Base-by-base conservation (phyloP, 2,888 invertebrate genomes). In the Loripinus fragilis region DNA sequence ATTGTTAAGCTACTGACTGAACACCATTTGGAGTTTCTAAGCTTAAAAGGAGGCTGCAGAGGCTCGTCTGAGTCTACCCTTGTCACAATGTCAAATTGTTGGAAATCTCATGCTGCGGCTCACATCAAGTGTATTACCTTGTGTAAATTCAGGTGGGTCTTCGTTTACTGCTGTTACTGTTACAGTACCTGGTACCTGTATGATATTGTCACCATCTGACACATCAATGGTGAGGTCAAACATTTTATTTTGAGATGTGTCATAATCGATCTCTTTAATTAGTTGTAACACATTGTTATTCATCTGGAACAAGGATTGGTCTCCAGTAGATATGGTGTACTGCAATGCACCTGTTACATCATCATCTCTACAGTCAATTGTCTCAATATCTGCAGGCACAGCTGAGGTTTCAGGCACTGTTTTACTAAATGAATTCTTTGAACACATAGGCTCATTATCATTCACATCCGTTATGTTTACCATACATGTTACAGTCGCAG, bases 91-190 rank as follows among this genome's bases (percentile, higher is more conserved):
- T n/a, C n/a, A n/a, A n/a, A n/a, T n/a, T n/a, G n/a, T n/a, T n/a
- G n/a, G n/a, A n/a, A n/a, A n/a, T n/a, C n/a, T n/a, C n/a, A n/a
- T n/a, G n/a, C n/a, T n/a, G n/a, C n/a, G n/a, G n/a, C n/a, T n/a
- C n/a, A n/a, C n/a, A n/a, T n/a, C 15, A 41, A 41, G n/a, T 48
- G 20, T 20, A 80, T 79, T 73, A 89, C 89, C 73, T 74, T 77
- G 82, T 8, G 84, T 74, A 65, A 91, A 90, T 2, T 81, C 67
- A 2, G 91, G 91, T 1, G 82, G 71, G 60, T 73, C 74, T 64
- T 92, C 90, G 78, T 92, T 92, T 33, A 88, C 88, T n/a, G 87
- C 81, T 0, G 76, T 79, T 0, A 91, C 79, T 7, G 64, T 78
- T 2, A 91, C 79, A 23, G 70, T 74, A n/a, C 89, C 85, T 8